These are phyloP conservation scores for Tupaia chinensis DNA, from an alignment of 2,113 vertebrate species.

Conservation along the genomic window DNA sequence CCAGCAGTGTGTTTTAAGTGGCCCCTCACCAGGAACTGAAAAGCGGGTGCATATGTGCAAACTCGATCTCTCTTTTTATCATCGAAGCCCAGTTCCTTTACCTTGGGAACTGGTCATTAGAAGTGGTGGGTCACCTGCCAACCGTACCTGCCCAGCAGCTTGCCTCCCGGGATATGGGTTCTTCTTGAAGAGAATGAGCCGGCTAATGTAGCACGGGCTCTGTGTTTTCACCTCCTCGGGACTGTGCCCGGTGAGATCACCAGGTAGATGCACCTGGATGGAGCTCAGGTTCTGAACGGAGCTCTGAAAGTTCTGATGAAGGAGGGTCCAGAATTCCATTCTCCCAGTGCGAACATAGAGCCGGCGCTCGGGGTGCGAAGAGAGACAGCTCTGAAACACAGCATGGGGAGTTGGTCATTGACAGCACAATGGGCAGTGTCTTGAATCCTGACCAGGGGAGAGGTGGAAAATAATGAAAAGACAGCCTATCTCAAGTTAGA, in stretches of 20 bases:
- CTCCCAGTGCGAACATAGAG: slow-evolving; percentile 75
- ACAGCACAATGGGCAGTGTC: fast-evolving
- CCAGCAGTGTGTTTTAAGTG: neutral
- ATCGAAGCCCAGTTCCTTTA: neutral
- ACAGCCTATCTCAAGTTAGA: fast-evolving
- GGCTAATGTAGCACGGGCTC: slow-evolving; percentile 82
- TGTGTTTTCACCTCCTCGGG: neutral
- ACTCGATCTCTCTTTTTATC: too few relatives aligned
- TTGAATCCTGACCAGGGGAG: neutral
- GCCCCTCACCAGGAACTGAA: neutral
- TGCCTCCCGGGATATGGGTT: slow-evolving; percentile 77
- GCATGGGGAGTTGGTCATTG: fast-evolving
- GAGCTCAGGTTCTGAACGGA: slow-evolving; percentile 76
- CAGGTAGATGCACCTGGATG: slow-evolving; percentile 82
- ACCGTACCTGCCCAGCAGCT: slow-evolving; percentile 81
- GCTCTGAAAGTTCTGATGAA: slow-evolving; percentile 36
- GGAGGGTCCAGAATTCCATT: slow-evolving; percentile 72
- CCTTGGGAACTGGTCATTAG: neutral
- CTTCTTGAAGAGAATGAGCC: slow-evolving; percentile 83
- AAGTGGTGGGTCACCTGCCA: neutral
- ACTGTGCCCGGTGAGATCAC: slow-evolving; percentile 64
- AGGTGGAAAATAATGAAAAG: fast-evolving
- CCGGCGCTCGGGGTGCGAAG: slow-evolving; percentile 52
- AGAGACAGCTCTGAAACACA: slow-evolving; percentile 83
- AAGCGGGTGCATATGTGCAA: fast-evolving